Base-by-base conservation (phyloP, 2,113 vertebrate species). In the Hyperopisus bebe region DNA sequence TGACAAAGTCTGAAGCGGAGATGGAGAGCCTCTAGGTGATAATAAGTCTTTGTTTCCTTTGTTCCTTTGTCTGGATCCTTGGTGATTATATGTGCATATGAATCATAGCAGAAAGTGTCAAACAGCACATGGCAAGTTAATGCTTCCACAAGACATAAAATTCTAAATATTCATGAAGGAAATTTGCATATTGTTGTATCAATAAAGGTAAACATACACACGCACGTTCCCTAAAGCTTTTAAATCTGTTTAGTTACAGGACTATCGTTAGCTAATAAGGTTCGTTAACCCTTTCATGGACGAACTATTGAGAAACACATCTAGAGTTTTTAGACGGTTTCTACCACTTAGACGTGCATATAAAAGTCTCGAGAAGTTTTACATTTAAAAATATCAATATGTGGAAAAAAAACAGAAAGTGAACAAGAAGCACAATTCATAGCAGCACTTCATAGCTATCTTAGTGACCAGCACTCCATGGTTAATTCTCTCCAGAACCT, bases 61-160 rank as follows among this genome's bases (percentile, higher is more conserved):
- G 27, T 42, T 80, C 74, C 15, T 42, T 35, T 42, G 27, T 39
- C 9, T 77, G 74, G 35, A 27, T 42, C 35, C 74, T 80, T 19
- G 74, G 74, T 80, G 74, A 80, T 80, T 80, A 80, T 80, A 80
- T 80, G 74, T 80, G 39, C 74, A 42, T 80, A 42, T 80, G 35
- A 80, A 80, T 80, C 74, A 80, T 42, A 8, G 10, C 74, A 80
- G 74, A 80, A 80, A 80, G 35, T 19, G 17, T 80, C 31, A 42
- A 80, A 80, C n/a, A 80, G 35, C 74, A 80, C 70, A 80, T 19
- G 74, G 74, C 74, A 42, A 39, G 35, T 80, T 42, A 80, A 80
- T 35, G 17, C 35, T 80, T 80, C 35, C 74, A 39, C 74, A 17
- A 42, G 35, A 80, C 74, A 42, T 11, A 42, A 42, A 80, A 80